These are phyloP conservation scores for Tor tambroides DNA, from an alignment of 2,113 vertebrate species.

Conservation along the genomic window DNA sequence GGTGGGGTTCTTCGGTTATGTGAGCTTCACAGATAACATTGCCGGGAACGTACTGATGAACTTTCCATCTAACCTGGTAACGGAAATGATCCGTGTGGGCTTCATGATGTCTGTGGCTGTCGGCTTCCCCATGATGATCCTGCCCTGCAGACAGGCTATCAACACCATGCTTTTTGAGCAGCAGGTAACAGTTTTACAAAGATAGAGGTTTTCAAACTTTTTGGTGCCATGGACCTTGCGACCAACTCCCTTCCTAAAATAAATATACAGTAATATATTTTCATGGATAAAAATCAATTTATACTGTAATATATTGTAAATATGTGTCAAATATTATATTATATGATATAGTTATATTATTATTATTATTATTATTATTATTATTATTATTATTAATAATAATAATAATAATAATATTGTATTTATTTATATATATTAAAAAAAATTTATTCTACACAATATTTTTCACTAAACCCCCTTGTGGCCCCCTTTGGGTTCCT, in stretches of 20 bases:
- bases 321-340: not conserved
- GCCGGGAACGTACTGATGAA: slow-evolving; percentile 96
- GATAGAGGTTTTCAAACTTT: not conserved
- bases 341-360: not conserved
- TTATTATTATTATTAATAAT: too few species aligned
- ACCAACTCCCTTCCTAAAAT: not conserved
- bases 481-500: not conserved
- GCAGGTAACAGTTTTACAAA: slow-evolving; percentile 81
- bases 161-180: slow-evolving; percentile 98
- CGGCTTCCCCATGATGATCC: slow-evolving; percentile 99
- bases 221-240: not conserved
- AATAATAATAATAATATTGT: too few species aligned
- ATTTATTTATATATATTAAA: too few species aligned
- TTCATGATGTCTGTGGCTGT: slow-evolving; percentile 98
- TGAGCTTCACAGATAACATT: slow-evolving; percentile 93
- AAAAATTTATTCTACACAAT: too few species aligned
- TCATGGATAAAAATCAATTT: not conserved
- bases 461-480: not conserved
- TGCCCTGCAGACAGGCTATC: slow-evolving; percentile 94
- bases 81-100: slow-evolving; percentile 92
- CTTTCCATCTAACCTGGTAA: slow-evolving; percentile 97
- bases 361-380: not conserved
- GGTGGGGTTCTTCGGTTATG: slow-evolving; percentile 98
- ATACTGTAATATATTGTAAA: not conserved
- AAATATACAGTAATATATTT: not conserved